Base-by-base conservation (phyloP, 2,113 vertebrate genomes). In the Podarcis raffonei region DNA sequence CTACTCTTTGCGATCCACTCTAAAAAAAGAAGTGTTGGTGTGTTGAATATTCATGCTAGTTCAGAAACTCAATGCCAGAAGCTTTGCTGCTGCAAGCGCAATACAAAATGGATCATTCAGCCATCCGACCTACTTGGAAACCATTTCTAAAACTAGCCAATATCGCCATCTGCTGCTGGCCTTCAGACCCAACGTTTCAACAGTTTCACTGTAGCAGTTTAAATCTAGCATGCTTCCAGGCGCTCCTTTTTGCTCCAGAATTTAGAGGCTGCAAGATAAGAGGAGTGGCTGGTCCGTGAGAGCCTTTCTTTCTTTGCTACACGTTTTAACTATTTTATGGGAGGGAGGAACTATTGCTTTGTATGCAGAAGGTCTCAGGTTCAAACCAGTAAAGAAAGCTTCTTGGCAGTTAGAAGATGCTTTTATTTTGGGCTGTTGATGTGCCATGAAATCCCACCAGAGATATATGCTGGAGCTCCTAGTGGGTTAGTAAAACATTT, bases 131-230 rank as follows among this genome's bases (percentile, higher is more conserved):
- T 30, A 30, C 25, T 0, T 35, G 0, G 0, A 32, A 71, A 2
- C 0, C 0, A 0, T 32, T 30, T 86, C 74, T 93, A 93, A 90
- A 20, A 69, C 93, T 87, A 92, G 89, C 62, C 81, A 81, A 93
- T 93, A 85, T 95, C 94, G 91, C 96, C 96, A 94, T 85, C 96
- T 97, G 92, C 90, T 95, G 96, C 89, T 57, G 27, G 27, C 57
- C 83, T 59, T 18, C 42, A 22, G 65, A n/a, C 8, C 9, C 62
- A 57, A 77, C 35, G 9, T 39, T 37, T 65, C 0, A 80, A 48
- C 5, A 6, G 66, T 37, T 71, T 37, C 66, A 87, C 23, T 57
- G 4, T 48, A 57, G 48, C 48, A 48, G 42, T 37, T 23, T 23
- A 81, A 35, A 77, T 57, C 23, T 22, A 37, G 25, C 30, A 27